A percentile compares a stretch with the other conserved stretches of the same genome.
phyloP scores from a whole-genome alignment of 1,140 invertebrate genomes.

The Neomicropteryx cornuta region DNA sequence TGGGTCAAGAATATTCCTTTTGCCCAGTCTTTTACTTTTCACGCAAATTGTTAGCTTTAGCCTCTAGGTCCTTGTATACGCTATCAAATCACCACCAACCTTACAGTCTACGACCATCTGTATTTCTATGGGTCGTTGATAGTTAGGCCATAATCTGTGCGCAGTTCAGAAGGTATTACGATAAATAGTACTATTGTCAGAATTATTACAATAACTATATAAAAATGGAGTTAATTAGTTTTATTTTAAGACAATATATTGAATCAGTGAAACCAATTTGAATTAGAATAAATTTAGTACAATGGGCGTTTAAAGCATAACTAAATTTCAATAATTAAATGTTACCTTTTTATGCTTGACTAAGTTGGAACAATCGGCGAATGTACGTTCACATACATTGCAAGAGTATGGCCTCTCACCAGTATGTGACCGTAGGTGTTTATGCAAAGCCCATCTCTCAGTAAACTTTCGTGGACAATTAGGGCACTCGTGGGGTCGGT shows the following conservation, averaged over 20 bases:
- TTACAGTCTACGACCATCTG: too few relatives aligned
- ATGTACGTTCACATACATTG: constrained; percentile 60
- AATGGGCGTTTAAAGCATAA: neutral
- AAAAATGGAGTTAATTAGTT: neutral
- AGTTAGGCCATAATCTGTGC: too few relatives aligned
- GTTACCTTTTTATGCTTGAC: constrained; percentile 52
- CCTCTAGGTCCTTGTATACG: too few relatives aligned
- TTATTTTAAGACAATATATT: too few relatives aligned
- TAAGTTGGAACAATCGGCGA: constrained; percentile 56
- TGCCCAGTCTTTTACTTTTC: too few relatives aligned
- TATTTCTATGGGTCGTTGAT: too few relatives aligned
- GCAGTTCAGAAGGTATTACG: neutral
- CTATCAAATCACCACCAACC: too few relatives aligned
- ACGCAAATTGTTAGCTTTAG: too few relatives aligned
- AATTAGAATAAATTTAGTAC: neutral
- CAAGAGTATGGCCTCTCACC: constrained; percentile 72
- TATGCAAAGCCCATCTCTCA: constrained; percentile 54
- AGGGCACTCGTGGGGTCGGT: constrained; percentile 50
- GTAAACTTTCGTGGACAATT: constrained; percentile 49
- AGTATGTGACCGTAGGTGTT: constrained; percentile 54
- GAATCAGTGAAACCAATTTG: too few relatives aligned
- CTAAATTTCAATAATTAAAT: neutral
- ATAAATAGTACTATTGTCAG: neutral
- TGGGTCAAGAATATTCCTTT: too few relatives aligned
- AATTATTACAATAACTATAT: constrained; percentile 4